phyloP scores from a whole-genome alignment of 1,140 invertebrate genomes.

The Xylocopa sonorina region DNA sequence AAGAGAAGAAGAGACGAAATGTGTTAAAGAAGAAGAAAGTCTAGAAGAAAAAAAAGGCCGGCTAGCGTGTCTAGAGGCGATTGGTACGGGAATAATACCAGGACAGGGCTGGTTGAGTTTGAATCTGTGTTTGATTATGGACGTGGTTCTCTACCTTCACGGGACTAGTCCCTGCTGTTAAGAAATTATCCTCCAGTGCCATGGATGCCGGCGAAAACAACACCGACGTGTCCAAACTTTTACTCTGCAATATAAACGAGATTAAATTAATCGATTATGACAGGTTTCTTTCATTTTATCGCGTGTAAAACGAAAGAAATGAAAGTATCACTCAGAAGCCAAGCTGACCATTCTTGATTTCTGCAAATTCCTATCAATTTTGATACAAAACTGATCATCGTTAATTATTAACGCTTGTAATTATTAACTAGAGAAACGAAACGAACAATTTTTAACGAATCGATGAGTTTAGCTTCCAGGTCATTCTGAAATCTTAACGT shows the following conservation, averaged over 20 bases:
- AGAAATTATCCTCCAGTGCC: constrained; percentile 83
- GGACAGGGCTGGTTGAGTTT: constrained; percentile 78
- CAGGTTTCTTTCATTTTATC: too few relatives aligned
- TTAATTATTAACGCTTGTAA: too few relatives aligned
- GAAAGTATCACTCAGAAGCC: too few relatives aligned
- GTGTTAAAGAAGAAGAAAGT: constrained; percentile 60
- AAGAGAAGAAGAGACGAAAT: constrained; percentile 56
- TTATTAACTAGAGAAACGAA: too few relatives aligned
- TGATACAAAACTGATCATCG: too few relatives aligned
- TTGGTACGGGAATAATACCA: constrained; percentile 81
- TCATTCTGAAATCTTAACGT: too few relatives aligned
- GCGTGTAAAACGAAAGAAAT: too few relatives aligned
- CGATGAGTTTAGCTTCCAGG: too few relatives aligned
- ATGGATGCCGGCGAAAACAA: constrained; percentile 94
- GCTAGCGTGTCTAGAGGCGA: constrained; percentile 83
- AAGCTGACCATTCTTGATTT: too few relatives aligned
- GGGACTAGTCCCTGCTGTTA: constrained; percentile 78
- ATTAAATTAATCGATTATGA: not conserved
- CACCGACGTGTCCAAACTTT: constrained; percentile 91
- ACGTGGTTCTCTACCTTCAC: constrained; percentile 78
- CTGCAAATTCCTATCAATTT: not conserved
- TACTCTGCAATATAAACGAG: constrained; percentile 86
- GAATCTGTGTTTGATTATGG: constrained; percentile 76
- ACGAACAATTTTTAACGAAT: too few relatives aligned
- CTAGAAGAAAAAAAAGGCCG: constrained; percentile 73